Base-by-base conservation (phyloP, 2,797 vertebrate species). In the Podargus strigoides region DNA sequence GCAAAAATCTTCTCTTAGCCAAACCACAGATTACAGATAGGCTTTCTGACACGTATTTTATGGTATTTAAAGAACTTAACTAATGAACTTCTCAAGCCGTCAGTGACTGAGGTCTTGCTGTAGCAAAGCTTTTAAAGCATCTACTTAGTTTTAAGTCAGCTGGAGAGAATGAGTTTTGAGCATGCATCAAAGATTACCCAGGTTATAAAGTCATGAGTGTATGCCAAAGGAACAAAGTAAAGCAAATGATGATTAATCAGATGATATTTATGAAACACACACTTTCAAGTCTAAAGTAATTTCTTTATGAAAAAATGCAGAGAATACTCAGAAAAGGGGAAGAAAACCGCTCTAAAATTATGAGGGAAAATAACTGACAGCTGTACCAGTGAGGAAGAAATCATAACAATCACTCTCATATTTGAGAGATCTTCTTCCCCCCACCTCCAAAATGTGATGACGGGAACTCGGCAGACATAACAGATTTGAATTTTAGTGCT, bases 161-260 rank as follows among this genome's bases (percentile, higher is more conserved):
- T 68, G 60, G 41, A 91, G 73, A 4, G 1, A 93, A 91, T 69
- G 42, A 83, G 44, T 83, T 90, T 81, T 85, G 42, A 92, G 50
- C 42, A 37, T 9, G 76, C 42, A 89, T 50, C 82, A 80, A 81
- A 74, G 60, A 75, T 80, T 89, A 78, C 28, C 55, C 53, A n/a
- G 63, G 83, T 87, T 95, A 66, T 73, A 75, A 80, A 91, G 67
- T 59, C 60, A 89, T 15, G 6, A 79, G 41, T 41, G 41, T 72
- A 67, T 41, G 68, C 55, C 62, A 83, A 89, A 91, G 53, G 46
- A 93, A 85, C 41, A 79, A 87, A 91, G 75, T 46, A 89, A 91
- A 95, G 78, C 69, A 89, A 94, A 92, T 83, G 39, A 85, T 44
- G 87, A 69, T 41, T 81, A 93, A 91, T 94, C 62, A 90, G 50